Conservation (phyloP, 2,113 vertebrate species). For the Okapia johnstoni region DNA sequence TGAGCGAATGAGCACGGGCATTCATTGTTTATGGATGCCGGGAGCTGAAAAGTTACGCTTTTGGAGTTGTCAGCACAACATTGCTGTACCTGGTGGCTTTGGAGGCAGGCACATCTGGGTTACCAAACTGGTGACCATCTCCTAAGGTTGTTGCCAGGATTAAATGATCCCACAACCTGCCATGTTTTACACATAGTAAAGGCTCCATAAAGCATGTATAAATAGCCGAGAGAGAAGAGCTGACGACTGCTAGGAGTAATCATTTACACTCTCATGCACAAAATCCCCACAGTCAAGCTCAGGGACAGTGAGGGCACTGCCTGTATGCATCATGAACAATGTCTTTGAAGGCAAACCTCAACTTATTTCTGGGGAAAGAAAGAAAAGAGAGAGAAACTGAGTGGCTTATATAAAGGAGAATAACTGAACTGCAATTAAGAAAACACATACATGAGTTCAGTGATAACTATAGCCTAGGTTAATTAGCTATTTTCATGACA, state of each 20-base stretch:
- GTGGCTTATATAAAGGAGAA: not conserved
- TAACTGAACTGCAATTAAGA: not conserved
- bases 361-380: not conserved
- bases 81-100: not conserved
- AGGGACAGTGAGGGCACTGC: accelerated
- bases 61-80: not conserved
- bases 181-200: not conserved
- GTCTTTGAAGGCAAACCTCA: not conserved
- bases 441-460: not conserved
- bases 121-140: not conserved
- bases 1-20: not conserved
- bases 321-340: not conserved
- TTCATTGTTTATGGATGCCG: not conserved
- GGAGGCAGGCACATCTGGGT: not conserved
- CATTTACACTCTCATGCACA: not conserved
- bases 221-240: not conserved
- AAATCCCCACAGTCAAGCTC: not conserved
- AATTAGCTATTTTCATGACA: not conserved
- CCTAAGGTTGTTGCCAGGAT: not conserved
- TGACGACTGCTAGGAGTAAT: too few relatives aligned
- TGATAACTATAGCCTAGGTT: not conserved
- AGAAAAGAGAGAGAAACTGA: not conserved
- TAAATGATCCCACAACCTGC: not conserved
- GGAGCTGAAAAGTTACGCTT: not conserved
- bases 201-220: not conserved